Evolutionary conservation across 2,113 vertebrate genomes (phyloP).

Genomic region (Sus scrofa): T2T-Sscrofa CM000817.6:106544501-106545000

Average conservation of each 20-base stretch:
- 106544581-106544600: neutral
- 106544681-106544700: neutral
- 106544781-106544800: neutral
- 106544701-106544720: neutral
- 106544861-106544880: neutral
- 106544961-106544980: neutral
- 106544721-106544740: neutral
- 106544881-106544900: neutral
- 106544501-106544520: neutral
- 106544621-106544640: neutral
- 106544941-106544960: neutral
- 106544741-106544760: neutral
- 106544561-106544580: neutral
- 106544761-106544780: neutral
- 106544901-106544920: neutral
- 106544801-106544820: neutral
- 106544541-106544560: neutral
- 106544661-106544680: neutral
- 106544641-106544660: neutral
- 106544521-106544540: neutral
- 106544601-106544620: neutral
- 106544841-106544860: neutral
- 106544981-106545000: neutral
- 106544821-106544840: neutral
- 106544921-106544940: neutral